Evolutionary conservation across 2,113 vertebrate species (phyloP).

Genomic region (Castor canadensis): DNA sequence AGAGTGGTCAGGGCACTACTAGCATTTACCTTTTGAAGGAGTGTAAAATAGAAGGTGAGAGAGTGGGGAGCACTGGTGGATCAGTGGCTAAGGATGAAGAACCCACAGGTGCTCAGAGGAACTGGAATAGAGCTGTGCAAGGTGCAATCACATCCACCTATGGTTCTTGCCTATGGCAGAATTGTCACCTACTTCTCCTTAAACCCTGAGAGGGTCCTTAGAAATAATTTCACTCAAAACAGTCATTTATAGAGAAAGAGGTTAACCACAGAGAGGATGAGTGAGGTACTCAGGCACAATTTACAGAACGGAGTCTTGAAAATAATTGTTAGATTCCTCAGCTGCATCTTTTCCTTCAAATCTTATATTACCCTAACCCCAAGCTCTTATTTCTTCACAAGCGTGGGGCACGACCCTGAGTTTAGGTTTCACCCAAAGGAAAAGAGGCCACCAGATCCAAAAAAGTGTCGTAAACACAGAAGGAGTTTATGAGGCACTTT

Average conservation of each 20-base stretch:
- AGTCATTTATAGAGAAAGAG: background rate
- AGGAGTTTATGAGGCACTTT: background rate
- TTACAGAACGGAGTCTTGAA: background rate
- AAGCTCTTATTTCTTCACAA: background rate
- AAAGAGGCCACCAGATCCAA: background rate
- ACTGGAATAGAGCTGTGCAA: background rate
- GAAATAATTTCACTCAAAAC: background rate
- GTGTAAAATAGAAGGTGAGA: background rate
- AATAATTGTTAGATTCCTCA: background rate
- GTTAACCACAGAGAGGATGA: background rate
- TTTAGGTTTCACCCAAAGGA: background rate
- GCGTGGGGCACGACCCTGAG: background rate
- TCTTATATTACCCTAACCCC: background rate
- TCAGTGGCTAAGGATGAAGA: background rate
- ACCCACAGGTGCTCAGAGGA: background rate
- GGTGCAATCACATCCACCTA: background rate
- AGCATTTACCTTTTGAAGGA: background rate
- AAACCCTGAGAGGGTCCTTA: background rate
- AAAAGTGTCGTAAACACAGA: background rate
- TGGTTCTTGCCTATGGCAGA: background rate
- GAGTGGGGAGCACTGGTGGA: background rate
- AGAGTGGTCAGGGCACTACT: background rate
- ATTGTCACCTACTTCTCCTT: background rate
- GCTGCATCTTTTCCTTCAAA: background rate
- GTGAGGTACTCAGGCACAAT: background rate